These are phyloP conservation scores for Molanna angustata DNA, from an alignment of 2,888 invertebrate genomes.

Conservation along the genomic window DNA sequence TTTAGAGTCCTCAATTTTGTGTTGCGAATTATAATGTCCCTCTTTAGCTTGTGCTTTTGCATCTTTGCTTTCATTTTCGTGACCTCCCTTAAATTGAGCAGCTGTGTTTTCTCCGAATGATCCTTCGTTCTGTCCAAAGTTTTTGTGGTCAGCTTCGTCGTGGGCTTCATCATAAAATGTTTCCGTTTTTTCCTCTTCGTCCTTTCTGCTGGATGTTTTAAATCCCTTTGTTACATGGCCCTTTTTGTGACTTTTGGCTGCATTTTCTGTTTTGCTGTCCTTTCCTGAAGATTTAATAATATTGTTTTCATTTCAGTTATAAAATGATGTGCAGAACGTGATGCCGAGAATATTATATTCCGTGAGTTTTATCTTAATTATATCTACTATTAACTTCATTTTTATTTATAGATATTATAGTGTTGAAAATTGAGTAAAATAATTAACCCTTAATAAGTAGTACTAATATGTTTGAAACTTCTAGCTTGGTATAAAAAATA, in stretches of 20 bases:
- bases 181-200: constrained; percentile 63
- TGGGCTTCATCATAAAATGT: constrained; percentile 65
- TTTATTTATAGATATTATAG: neutral
- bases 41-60: constrained; percentile 58
- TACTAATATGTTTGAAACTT: no score
- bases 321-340: no score
- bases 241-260: constrained; percentile 60
- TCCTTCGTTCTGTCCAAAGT: constrained; percentile 56
- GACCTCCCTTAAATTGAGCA: constrained; percentile 58
- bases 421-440: neutral
- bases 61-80: constrained; percentile 57
- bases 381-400: neutral
- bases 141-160: constrained; percentile 59
- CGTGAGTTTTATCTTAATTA: no score
- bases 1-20: constrained; percentile 57
- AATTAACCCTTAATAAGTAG: no score
- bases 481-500: no score
- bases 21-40: constrained; percentile 57
- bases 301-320: no score
- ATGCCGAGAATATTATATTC: no score
- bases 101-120: constrained; percentile 58
- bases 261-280: constrained; percentile 55
- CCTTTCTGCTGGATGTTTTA: constrained; percentile 64
- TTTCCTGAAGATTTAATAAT: no score
- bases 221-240: constrained; percentile 66